These are phyloP conservation scores for Aleiodes leptofemur DNA, from an alignment of 2,888 invertebrate species.

Conservation along the genomic window DNA sequence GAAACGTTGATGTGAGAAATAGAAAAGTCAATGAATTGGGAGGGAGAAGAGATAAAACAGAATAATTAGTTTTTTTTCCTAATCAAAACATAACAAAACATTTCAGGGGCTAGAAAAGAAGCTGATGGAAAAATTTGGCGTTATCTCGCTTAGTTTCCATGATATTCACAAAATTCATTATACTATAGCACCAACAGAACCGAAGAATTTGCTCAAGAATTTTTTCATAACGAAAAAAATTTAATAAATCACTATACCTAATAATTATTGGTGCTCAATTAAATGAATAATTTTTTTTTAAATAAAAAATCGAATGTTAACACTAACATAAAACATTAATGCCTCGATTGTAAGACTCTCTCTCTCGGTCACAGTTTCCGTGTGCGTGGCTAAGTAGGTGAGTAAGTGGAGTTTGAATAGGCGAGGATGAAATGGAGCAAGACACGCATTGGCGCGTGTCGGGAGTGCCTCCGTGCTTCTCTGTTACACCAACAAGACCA, in stretches of 20 bases:
- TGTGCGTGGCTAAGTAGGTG: constrained; percentile 72
- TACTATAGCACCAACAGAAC: no score
- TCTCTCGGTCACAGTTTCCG: constrained; percentile 68
- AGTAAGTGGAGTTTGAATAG: constrained; percentile 69
- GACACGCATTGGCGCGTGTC: constrained; percentile 74
- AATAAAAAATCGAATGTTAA: constrained; percentile 26
- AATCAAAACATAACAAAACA: no score
- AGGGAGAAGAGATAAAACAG: no score
- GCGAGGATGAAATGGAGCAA: constrained; percentile 74
- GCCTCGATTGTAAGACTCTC: constrained; percentile 49
- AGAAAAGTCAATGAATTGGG: background rate
- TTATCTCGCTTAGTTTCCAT: no score
- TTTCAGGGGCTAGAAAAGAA: no score
- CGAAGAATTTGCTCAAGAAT: no score
- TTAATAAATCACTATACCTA: no score
- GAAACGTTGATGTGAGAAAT: background rate
- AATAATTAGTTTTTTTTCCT: no score
- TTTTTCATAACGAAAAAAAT: no score
- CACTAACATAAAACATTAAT: constrained; percentile 29
- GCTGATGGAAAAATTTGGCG: no score
- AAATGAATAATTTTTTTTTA: background rate
- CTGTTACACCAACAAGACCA: constrained; percentile 17
- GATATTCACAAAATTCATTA: no score
- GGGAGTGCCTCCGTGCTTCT: constrained; percentile 67
- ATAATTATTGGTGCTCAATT: background rate